Evolutionary conservation across 2,888 invertebrate species (phyloP).

Genomic region (Rhaphigaster nebulosa): DNA sequence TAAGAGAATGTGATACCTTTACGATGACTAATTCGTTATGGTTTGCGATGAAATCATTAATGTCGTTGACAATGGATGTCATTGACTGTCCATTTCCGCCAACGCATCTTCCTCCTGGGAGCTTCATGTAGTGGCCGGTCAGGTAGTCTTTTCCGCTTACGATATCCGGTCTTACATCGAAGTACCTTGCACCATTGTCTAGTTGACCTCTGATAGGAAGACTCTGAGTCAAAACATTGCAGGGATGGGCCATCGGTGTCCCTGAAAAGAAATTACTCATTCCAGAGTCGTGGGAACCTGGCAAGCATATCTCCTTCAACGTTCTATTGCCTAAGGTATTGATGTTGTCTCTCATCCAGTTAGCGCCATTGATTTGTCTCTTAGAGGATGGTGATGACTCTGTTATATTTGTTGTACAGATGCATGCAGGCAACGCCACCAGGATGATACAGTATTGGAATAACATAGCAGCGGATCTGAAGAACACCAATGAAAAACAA

Average conservation of each 20-base stretch:
- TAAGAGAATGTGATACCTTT: not conserved
- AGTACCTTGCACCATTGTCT: not conserved
- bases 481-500: not conserved
- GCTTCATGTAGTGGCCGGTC: not conserved
- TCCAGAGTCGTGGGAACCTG: not conserved
- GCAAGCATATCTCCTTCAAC: not conserved
- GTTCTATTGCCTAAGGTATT: not conserved
- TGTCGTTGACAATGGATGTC: not conserved
- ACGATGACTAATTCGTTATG: not conserved
- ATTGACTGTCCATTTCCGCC: not conserved
- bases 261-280: not conserved
- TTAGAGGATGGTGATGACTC: not conserved
- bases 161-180: not conserved
- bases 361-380: not conserved
- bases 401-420: not conserved
- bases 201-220: not conserved
- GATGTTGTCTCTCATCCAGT: conserved; percentile 10
- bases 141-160: not conserved
- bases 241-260: not conserved
- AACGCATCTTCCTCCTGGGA: not conserved
- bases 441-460: not conserved
- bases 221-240: not conserved
- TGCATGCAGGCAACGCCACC: not conserved
- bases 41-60: not conserved
- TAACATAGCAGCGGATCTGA: not conserved